phyloP scores from a whole-genome alignment of 2,888 invertebrate genomes.

The Dinocampus coccinellae region DNA sequence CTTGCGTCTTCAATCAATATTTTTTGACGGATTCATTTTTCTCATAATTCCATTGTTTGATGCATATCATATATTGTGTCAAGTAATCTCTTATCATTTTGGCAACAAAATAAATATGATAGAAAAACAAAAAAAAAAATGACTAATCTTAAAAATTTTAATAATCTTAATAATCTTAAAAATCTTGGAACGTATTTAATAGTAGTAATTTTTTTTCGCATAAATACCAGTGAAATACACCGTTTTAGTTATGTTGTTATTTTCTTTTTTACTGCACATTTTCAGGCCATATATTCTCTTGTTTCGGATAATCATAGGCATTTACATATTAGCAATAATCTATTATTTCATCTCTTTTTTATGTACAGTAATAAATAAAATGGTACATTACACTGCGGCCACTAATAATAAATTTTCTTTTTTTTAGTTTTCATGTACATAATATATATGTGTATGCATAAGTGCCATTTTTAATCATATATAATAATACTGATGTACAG shows the following conservation, averaged over 20 bases:
- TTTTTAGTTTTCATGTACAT: background rate
- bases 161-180: too few species aligned
- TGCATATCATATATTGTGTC: too few species aligned
- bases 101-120: background rate
- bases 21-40: background rate
- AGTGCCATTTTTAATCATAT: constrained; percentile 25
- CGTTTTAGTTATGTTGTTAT: background rate
- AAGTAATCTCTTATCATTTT: too few species aligned
- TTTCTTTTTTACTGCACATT: background rate
- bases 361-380: background rate
- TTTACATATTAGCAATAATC: background rate
- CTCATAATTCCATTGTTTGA: too few species aligned
- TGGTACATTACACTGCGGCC: background rate
- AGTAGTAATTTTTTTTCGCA: background rate
- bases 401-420: background rate
- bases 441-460: background rate
- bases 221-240: background rate
- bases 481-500: background rate
- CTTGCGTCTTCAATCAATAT: too few species aligned
- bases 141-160: too few species aligned
- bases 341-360: background rate
- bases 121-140: background rate
- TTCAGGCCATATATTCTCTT: background rate
- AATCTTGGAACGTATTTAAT: too few species aligned
- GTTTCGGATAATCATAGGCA: background rate